Conservation (phyloP, 2,113 vertebrate genomes). For the Craseonycteris thonglongyai region DNA sequence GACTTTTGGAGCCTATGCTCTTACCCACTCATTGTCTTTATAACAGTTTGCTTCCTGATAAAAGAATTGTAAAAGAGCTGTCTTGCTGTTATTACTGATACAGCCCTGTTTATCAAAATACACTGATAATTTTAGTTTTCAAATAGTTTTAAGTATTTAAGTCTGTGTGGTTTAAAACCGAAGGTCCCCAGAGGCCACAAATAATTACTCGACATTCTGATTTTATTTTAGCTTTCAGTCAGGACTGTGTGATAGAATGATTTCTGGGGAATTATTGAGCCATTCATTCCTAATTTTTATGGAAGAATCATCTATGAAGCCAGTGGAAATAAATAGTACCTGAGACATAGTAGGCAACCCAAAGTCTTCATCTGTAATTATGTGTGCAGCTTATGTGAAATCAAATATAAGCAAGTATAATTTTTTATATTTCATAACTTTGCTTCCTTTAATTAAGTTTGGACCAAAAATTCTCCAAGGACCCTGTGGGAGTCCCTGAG, state of each 20-base stretch:
- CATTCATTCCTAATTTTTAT: neutral
- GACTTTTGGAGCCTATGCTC: neutral
- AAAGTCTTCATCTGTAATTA: neutral
- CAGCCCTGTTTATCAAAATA: neutral
- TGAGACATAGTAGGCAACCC: neutral
- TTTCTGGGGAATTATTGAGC: neutral
- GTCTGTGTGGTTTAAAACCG: neutral
- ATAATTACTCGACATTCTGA: neutral
- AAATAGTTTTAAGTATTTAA: neutral
- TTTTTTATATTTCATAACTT: neutral
- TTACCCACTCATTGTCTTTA: neutral
- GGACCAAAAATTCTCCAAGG: neutral
- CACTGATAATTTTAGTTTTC: neutral
- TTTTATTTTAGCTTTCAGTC: constrained; percentile 12
- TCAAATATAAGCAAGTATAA: neutral
- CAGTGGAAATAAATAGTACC: neutral
- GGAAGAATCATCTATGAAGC: neutral
- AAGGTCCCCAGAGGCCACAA: neutral
- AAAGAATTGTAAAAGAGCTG: neutral
- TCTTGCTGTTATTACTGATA: neutral
- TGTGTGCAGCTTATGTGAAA: neutral
- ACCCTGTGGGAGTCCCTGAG: neutral
- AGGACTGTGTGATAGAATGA: neutral
- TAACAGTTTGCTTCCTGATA: neutral
- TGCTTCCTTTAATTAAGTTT: neutral